Evolutionary conservation across 2,888 invertebrate genomes (phyloP), one percentile per base, ranked within the genome.

Genomic region (Glaucopsyche alexis): DNA sequence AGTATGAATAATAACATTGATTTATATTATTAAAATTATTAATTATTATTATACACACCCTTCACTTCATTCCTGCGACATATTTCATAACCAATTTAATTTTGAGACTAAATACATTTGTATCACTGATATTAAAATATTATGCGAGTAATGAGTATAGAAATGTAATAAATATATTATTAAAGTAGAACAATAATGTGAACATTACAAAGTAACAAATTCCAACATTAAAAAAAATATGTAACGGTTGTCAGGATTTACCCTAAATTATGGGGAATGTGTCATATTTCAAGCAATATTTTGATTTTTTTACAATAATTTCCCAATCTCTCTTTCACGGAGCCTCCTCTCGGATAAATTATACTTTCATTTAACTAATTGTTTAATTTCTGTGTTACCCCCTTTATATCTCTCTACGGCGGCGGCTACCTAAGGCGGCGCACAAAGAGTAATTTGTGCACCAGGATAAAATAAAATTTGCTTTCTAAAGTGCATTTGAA

Each of bases 61-160:
- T 55, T 60, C 29, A 60, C n/a, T 50, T 50, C n/a, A 50, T 19
- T 60, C 60, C 60, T 29, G 29, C 60, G 7, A 60, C 60, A 60
- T 42, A 42, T 6, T 55, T 19, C 55, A 52, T 52, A 55, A 55
- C 55, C 55, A 55, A 55, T 60, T 60, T 13, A 19, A 60, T 60
- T 60, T 60, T 60, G 60, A 60, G 60, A 60, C 60, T 60, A 60
- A 60, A 29, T 60, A 60, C 38, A 14, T 38, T 60, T 60, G 60
- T 60, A 60, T 60, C 38, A 60, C 60, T 60, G 60, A 38, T 14
- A 60, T 6, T 60, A 60, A 60, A 60, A 60, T 60, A 60, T 60
- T 60, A 60, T 29, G 60, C 60, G 29, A 60, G 29, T 60, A 38
- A 60, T 60, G 60, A 60, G 60, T 60, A 60, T 60, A 60, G n/a